Base-by-base conservation (phyloP, 92 coral and sea anemone species). In the Palythoa heliodiscus region DNA sequence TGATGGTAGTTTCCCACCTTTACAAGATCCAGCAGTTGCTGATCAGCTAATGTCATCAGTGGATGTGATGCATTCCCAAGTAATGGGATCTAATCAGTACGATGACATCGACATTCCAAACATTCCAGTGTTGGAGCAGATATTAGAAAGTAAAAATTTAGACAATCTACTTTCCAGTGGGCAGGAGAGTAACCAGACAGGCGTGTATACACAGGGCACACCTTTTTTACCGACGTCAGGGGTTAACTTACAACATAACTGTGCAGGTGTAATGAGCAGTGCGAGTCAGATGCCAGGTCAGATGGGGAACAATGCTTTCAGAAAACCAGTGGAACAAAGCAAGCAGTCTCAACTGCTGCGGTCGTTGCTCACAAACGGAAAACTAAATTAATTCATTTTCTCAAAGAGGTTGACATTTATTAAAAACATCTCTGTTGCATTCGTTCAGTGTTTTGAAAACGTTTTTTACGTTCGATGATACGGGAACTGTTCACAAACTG, bases 101-200 rank as follows among this genome's bases (percentile, higher is more conserved):
- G 81, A 29, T 14, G 81, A 53, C 9, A 5, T 54, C 4, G 81
- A 53, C 81, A 54, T 76, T 22, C 81, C 81, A 53, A 76, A 50
- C 81, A 55, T 76, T 52, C 81, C 81, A 54, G 23, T 76, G n/a
- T 54, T 76, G 67, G 81, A 76, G 48, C 66, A 76, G 67, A 76
- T 76, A 52, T 54, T 76, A 12, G 60, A 52, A 73, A 23, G 78
- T 73, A 52, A 48, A 11, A 2, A 12, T 73, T 14, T 53, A 47
- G 61, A 73, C 54, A 73, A 48, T 50, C 78, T 73, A 9, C 60
- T 50, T 10, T 13, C 17, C n/a, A 15, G 10, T 10, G 38, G 57
- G 7, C 77, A 43, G 52, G 76, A 20, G 61, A 54, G 40, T 54
- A 76, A 76, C 48, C 50, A 35, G 61, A 29, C 35, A 14, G 48